Base-by-base conservation (phyloP, 2,113 vertebrate species). In the Scartelaos histophorus region DNA sequence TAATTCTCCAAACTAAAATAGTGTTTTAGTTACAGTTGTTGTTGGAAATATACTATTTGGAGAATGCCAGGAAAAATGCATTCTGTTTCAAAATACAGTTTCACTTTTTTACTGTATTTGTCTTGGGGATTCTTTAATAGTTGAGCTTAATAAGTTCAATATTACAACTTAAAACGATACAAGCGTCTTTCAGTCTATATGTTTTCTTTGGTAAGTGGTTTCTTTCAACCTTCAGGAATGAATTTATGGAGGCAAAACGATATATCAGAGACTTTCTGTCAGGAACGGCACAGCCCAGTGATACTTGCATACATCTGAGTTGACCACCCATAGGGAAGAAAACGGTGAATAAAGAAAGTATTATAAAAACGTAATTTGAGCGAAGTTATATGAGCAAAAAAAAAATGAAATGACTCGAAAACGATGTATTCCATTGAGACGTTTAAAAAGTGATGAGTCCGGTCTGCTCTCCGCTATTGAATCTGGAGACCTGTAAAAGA, bases 371-470 rank as follows among this genome's bases (percentile, higher is more conserved):
- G 12, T 10, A 57, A 25, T 58, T 58, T 25, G 56, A 25, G 12
- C 0, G 10, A 58, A 58, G 56, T 58, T 58, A 25, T 54, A 54
- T 54, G 53, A 24, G 56, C 13, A 24, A 57, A 58, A 54, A 24
- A 57, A 58, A 54, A 54, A 54, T 54, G 51, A 54, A 58, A 58
- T 58, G 21, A 58, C 24, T 25, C 25, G 56, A 58, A 58, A 3
- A 24, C 5, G 22, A 13, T 25, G 13, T 58, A 13, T 58, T 58
- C 56, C 56, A 58, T 15, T 25, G 58, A 34, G 58, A 13, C 17
- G 51, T 70, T 83, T 61, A 6, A 75, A 74, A 70, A 69, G 61
- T 71, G 56, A 73, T 61, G 17, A 70, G 73, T 60, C 53, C 21
- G 60, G 62, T 64, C 45, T 1, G 3, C 67, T 6, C 56, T 62